Evolutionary conservation across 2,113 vertebrate species (phyloP).

Genomic region (Bos taurus): ARS-UCD2.0 NC_037339.1:34094501-34095000

Average conservation of each 20-base stretch:
- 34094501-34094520: background rate
- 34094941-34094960: no score
- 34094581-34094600: rapidly evolving
- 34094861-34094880: background rate
- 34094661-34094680: no score
- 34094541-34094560: background rate
- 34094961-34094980: no score
- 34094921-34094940: no score
- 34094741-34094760: background rate
- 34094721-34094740: background rate
- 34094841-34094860: background rate
- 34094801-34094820: background rate
- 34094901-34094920: background rate
- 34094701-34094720: background rate
- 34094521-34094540: no score
- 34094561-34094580: background rate
- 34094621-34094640: background rate
- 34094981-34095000: no score
- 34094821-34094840: background rate
- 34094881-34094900: background rate
- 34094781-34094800: background rate
- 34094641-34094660: background rate
- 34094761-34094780: no score
- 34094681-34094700: background rate
- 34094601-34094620: rapidly evolving